These are phyloP conservation scores for Paracentrotus lividus DNA, from an alignment of 53 echinoderm and acorn worm species.

Conservation along the genomic window DNA sequence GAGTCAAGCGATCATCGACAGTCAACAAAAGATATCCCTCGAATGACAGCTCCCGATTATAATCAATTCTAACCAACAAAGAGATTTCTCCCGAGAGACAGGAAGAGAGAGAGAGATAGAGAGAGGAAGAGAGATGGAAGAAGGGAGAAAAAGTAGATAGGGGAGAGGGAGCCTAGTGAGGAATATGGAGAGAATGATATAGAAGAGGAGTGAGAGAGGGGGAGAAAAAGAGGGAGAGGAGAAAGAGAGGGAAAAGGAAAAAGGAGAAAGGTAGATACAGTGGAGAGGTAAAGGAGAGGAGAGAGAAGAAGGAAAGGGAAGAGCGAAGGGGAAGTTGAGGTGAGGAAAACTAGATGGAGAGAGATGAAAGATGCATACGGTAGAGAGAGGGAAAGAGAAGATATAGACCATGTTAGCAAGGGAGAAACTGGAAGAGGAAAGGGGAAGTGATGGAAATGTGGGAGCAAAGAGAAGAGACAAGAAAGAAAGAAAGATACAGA, in stretches of 20 bases:
- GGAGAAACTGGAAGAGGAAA: neutral
- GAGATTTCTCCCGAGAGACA: neutral
- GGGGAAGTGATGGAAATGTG: neutral
- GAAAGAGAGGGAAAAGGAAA: neutral
- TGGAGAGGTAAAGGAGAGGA: neutral
- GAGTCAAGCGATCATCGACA: neutral
- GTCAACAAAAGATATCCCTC: neutral
- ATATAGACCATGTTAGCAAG: no score
- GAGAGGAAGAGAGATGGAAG: neutral
- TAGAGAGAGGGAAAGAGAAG: neutral
- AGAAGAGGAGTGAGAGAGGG: neutral
- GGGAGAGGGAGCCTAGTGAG: neutral
- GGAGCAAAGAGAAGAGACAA: neutral
- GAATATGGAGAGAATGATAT: neutral
- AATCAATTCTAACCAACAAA: neutral
- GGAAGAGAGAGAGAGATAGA: neutral
- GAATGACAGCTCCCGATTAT: slow-evolving; percentile 16
- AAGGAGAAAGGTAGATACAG: neutral
- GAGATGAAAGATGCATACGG: neutral
- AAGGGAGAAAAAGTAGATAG: neutral
- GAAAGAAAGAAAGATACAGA: neutral
- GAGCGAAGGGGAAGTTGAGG: neutral
- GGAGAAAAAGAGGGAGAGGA: neutral
- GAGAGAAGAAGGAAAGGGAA: neutral
- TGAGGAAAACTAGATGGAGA: neutral